Percentiles rank a stretch among this genome's conserved stretches.
These are phyloP conservation scores for Lepidothrix coronata DNA, from an alignment of 2,113 vertebrate genomes.

Conservation along the genomic window DNA sequence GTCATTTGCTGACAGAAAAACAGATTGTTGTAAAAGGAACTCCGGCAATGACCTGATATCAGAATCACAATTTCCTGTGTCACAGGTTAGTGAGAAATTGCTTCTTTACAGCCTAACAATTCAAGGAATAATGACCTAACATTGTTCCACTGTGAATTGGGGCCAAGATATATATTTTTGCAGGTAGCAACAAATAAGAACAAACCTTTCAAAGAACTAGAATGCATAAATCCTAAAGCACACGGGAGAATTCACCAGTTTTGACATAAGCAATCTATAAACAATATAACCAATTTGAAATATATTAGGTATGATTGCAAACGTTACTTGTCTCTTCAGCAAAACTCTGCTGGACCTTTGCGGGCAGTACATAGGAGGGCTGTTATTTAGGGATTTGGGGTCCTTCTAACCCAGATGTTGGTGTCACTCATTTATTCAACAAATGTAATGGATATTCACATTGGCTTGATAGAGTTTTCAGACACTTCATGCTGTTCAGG, in stretches of 20 bases:
- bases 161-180: slow-evolving; percentile 76
- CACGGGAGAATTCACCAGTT: slow-evolving; percentile 54
- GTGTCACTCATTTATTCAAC: neutral
- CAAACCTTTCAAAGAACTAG: slow-evolving; percentile 61
- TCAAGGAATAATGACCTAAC: slow-evolving; percentile 75
- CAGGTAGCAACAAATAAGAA: slow-evolving; percentile 76
- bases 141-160: slow-evolving; percentile 74
- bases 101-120: slow-evolving; percentile 75
- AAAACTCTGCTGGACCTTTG: neutral
- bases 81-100: slow-evolving; percentile 69
- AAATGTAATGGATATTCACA: neutral
- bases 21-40: slow-evolving; percentile 50
- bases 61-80: slow-evolving; percentile 43
- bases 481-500: neutral
- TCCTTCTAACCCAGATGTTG: neutral
- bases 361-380: neutral
- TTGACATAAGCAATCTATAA: slow-evolving; percentile 74
- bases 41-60: slow-evolving; percentile 54
- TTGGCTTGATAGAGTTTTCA: neutral
- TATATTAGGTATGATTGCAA: slow-evolving; percentile 38
- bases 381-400: neutral
- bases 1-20: slow-evolving; percentile 51
- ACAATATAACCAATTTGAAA: slow-evolving; percentile 62
- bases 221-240: slow-evolving; percentile 71
- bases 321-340: slow-evolving; percentile 27